phyloP scores from a whole-genome alignment of 2,888 invertebrate genomes.

The Drosophila dives region DNA sequence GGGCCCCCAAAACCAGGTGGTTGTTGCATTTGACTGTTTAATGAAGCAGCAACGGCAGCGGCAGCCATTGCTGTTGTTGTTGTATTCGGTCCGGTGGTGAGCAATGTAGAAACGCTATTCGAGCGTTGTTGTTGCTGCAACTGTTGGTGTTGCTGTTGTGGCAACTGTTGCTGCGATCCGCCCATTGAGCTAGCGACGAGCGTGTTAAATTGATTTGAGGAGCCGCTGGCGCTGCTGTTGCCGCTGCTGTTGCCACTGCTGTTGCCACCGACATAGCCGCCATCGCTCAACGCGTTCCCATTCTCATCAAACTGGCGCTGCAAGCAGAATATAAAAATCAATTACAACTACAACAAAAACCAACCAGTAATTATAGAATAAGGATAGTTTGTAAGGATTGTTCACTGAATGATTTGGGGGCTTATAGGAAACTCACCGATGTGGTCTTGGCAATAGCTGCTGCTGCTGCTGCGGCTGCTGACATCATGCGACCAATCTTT shows the following conservation, averaged over 20 bases:
- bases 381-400: too few species aligned
- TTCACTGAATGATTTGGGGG: too few species aligned
- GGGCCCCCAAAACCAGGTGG: constrained; percentile 20
- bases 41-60: constrained; percentile 67
- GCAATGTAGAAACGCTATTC: constrained; percentile 60
- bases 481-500: constrained; percentile 62
- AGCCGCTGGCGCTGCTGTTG: constrained; percentile 4
- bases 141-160: constrained; percentile 27
- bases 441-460: constrained; percentile 49
- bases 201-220: constrained; percentile 82
- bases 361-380: not conserved
- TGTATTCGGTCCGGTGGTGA: constrained; percentile 55
- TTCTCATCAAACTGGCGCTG: constrained; percentile 90
- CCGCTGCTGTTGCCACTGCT: constrained; percentile 16
- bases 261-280: constrained; percentile 34
- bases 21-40: constrained; percentile 63
- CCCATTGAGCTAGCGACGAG: constrained; percentile 86
- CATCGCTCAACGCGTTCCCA: constrained; percentile 88
- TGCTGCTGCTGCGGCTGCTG: constrained; percentile 33
- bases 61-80: constrained; percentile 64
- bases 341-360: not conserved
- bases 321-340: constrained; percentile 1
- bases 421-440: constrained; percentile 53
- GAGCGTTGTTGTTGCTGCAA: constrained; percentile 45
- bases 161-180: constrained; percentile 9